Conservation (phyloP, 2,888 invertebrate species). For the Clitarchus hookeri region DNA sequence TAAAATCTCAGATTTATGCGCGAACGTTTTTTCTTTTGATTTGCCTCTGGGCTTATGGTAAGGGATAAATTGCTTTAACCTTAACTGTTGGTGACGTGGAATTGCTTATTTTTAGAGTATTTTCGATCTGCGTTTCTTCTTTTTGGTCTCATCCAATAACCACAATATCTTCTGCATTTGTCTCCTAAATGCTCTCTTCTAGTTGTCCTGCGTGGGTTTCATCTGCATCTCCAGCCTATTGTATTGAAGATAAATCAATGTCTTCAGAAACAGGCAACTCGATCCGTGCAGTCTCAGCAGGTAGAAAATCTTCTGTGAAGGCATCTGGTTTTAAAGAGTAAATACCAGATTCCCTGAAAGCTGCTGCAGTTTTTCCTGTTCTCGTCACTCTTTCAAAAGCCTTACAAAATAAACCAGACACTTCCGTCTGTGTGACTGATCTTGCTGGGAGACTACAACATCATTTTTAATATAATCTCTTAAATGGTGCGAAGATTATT, state of each 20-base stretch:
- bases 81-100: background rate
- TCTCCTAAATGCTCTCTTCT: no score
- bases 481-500: conserved; percentile 18
- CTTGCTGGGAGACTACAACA: background rate
- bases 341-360: background rate
- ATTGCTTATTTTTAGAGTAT: background rate
- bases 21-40: background rate
- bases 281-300: no score
- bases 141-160: background rate
- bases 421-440: background rate
- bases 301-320: background rate
- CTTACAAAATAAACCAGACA: background rate
- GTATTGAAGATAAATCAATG: no score
- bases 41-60: background rate
- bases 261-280: no score
- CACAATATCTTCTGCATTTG: background rate
- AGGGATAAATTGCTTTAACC: background rate
- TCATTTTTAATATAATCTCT: background rate
- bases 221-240: no score
- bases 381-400: background rate
- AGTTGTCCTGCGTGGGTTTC: no score
- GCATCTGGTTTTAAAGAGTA: background rate
- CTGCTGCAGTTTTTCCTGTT: background rate
- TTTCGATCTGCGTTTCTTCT: background rate
- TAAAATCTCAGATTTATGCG: conserved; percentile 11